phyloP scores from a whole-genome alignment of 2,797 vertebrate genomes.

The Sciurus carolinensis region DNA sequence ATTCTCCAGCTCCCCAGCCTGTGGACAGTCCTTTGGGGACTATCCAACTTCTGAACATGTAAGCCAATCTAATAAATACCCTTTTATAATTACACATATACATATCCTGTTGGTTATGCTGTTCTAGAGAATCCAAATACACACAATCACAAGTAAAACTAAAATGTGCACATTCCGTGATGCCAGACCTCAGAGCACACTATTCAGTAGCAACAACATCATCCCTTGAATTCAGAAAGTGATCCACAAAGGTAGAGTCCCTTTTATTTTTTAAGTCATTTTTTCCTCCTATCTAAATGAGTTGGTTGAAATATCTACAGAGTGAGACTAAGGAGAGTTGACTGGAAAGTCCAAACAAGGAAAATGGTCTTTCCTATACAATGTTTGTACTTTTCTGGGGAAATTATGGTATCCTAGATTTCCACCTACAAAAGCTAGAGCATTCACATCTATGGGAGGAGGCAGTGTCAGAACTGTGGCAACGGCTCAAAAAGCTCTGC shows the following conservation, averaged over 20 bases:
- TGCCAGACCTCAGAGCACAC: background rate
- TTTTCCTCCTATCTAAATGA: slow-evolving; percentile 12
- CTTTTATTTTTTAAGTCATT: background rate
- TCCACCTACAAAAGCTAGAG: background rate
- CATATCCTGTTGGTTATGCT: no score
- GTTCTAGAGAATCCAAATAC: no score
- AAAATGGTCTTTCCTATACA: background rate
- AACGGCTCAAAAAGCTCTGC: background rate
- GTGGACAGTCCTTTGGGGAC: background rate
- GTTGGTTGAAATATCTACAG: background rate
- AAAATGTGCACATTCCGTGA: background rate
- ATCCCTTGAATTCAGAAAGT: background rate
- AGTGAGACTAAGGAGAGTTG: background rate
- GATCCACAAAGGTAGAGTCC: background rate
- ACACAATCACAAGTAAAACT: background rate
- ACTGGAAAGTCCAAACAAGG: background rate
- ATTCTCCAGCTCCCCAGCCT: background rate
- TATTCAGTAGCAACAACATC: background rate
- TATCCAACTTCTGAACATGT: no score
- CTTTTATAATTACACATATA: no score
- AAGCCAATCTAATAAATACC: no score
- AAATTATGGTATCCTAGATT: background rate
- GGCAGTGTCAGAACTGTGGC: background rate
- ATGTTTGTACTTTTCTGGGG: background rate
- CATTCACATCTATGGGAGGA: background rate